Conservation (phyloP, 2,888 invertebrate species). For the Andrena fulva region DNA sequence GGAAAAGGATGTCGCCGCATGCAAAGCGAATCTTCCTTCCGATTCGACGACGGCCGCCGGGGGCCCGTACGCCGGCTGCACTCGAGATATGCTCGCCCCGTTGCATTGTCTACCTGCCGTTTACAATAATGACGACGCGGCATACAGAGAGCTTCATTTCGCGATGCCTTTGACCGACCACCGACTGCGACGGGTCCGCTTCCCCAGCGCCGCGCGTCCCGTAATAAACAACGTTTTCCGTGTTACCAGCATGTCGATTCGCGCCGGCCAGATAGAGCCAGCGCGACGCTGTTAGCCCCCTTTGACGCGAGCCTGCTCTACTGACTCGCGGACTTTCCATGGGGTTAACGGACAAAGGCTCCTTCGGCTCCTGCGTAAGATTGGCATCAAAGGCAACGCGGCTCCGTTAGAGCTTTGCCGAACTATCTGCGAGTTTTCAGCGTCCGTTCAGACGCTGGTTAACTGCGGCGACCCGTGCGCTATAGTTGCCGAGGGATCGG, state of each 20-base stretch:
- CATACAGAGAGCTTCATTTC: conserved; percentile 77
- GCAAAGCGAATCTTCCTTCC: conserved; percentile 76
- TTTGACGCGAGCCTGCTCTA: neutral
- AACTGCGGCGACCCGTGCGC: too few relatives aligned
- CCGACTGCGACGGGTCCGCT: conserved; percentile 48
- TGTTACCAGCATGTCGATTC: conserved; percentile 29
- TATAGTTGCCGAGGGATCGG: too few relatives aligned
- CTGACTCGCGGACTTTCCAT: neutral
- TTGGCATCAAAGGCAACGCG: neutral
- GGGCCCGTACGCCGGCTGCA: conserved; percentile 65
- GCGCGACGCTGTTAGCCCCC: neutral
- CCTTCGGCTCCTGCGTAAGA: neutral
- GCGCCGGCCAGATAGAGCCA: neutral
- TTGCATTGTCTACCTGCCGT: conserved; percentile 74
- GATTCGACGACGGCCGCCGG: conserved; percentile 70
- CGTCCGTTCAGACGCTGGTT: too few relatives aligned
- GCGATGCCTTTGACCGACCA: conserved; percentile 74
- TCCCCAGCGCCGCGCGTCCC: conserved; percentile 21
- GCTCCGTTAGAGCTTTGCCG: neutral
- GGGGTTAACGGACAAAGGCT: neutral
- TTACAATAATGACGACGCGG: conserved; percentile 74
- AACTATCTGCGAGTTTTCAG: too few relatives aligned
- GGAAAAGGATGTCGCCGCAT: conserved; percentile 74
- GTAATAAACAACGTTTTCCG: conserved; percentile 38
- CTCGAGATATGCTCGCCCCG: conserved; percentile 64